Evolutionary conservation across 2,797 vertebrate genomes (phyloP).

Genomic region (Sebastes diploproa): DNA sequence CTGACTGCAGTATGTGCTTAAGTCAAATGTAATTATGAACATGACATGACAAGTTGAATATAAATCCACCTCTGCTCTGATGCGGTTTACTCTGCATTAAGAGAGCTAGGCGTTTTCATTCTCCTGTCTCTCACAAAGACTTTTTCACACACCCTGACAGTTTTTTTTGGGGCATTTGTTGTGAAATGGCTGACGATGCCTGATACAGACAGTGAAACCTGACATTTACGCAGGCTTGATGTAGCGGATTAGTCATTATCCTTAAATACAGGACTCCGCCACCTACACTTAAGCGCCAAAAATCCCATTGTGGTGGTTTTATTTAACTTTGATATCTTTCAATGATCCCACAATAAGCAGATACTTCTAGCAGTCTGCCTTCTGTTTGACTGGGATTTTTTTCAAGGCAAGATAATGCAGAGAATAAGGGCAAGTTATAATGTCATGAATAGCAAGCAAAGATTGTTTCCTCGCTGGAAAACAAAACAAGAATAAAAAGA

Average conservation of each 20-base stretch:
- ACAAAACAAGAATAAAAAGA: neutral
- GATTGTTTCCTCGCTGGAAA: neutral
- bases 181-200: slow-evolving; percentile 62
- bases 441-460: neutral
- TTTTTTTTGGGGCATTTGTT: slow-evolving; percentile 30
- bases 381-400: slow-evolving; percentile 33
- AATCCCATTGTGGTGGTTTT: slow-evolving; percentile 71
- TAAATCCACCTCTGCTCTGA: slow-evolving; percentile 32
- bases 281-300: slow-evolving; percentile 69
- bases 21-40: slow-evolving; percentile 41
- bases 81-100: neutral
- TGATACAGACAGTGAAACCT: slow-evolving; percentile 59
- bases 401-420: neutral
- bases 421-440: slow-evolving; percentile 7
- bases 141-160: slow-evolving; percentile 18
- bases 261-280: slow-evolving; percentile 77
- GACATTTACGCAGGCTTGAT: slow-evolving; percentile 68
- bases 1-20: neutral
- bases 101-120: slow-evolving; percentile 14
- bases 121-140: slow-evolving; percentile 19
- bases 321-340: slow-evolving; percentile 73
- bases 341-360: slow-evolving; percentile 68
- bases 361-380: slow-evolving; percentile 18
- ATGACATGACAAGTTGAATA: slow-evolving; percentile 39
- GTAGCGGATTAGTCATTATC: slow-evolving; percentile 79